Conservation (phyloP, 2,888 invertebrate genomes). For the Caenorhabditis zanzibari region DNA sequence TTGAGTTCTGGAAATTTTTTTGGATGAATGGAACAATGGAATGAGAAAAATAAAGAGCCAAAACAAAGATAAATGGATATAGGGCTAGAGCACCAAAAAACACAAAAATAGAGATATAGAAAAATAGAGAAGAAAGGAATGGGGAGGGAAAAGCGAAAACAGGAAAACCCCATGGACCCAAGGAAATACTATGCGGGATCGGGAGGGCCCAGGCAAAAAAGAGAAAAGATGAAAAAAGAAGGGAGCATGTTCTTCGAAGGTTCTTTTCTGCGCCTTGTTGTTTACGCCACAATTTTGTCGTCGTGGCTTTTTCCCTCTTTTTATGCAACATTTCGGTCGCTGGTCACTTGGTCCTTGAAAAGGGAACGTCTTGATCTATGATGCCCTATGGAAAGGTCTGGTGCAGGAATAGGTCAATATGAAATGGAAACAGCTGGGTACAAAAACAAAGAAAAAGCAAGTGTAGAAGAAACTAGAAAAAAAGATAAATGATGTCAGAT, state of each 20-base stretch:
- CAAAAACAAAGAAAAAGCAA: not conserved
- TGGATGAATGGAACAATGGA: not conserved
- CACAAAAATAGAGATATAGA: not conserved
- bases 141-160: not conserved
- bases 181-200: not conserved
- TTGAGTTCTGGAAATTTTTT: not conserved
- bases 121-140: not conserved
- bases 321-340: constrained; percentile 2
- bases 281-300: constrained; percentile 18
- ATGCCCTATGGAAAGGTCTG: not conserved
- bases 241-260: constrained; percentile 41
- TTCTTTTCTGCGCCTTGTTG: constrained; percentile 2
- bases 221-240: not conserved
- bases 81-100: constrained; percentile 1
- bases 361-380: not conserved
- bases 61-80: constrained; percentile 21
- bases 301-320: constrained; percentile 9
- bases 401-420: not conserved
- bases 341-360: not conserved
- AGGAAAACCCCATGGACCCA: not conserved
- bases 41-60: constrained; percentile 7
- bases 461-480: not conserved
- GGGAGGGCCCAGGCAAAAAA: not conserved
- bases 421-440: not conserved
- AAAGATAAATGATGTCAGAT: not conserved